A percentile compares a stretch with the other conserved stretches of the same genome.
These are phyloP conservation scores for Teleogryllus oceanicus DNA, from an alignment of 2,888 invertebrate species.

Conservation along the genomic window DNA sequence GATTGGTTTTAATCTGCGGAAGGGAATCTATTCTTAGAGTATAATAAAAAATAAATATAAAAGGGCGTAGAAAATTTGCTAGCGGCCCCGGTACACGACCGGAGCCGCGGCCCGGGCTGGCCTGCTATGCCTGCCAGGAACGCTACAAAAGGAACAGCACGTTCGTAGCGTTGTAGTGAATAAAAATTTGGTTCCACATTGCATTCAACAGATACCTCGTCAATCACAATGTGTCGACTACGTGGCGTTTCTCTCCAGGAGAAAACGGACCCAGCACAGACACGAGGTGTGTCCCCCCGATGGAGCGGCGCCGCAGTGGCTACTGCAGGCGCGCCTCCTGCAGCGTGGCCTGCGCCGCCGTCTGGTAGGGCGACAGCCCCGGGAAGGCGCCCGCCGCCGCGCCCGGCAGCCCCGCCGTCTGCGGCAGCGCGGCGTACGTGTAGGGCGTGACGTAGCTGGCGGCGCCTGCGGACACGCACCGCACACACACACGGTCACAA, in stretches of 20 bases:
- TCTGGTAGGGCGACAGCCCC: constrained; percentile 57
- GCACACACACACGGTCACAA: no score
- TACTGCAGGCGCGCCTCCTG: constrained; percentile 75
- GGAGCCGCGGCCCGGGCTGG: no score
- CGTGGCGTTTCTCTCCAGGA: no score
- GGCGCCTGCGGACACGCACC: constrained; percentile 48
- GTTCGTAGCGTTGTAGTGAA: no score
- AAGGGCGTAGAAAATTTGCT: not conserved
- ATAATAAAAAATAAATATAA: constrained; percentile 1
- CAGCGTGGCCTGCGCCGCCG: constrained; percentile 58
- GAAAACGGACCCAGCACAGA: not conserved
- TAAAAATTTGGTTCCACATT: no score
- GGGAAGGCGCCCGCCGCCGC: constrained; percentile 57
- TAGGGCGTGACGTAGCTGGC: constrained; percentile 71
- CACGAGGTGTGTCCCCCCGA: not conserved
- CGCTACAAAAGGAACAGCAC: no score
- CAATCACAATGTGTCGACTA: not conserved
- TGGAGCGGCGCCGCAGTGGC: not conserved
- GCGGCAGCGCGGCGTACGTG: constrained; percentile 66
- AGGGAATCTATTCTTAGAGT: not conserved
- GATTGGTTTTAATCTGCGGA: not conserved
- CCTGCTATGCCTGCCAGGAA: no score
- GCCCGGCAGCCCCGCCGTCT: constrained; percentile 53
- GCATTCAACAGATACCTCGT: not conserved
- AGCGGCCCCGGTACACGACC: not conserved